These are phyloP conservation scores for Crambe crambe DNA, from an alignment of 37 sponge, comb jelly and placozoan genomes.

Conservation along the genomic window DNA sequence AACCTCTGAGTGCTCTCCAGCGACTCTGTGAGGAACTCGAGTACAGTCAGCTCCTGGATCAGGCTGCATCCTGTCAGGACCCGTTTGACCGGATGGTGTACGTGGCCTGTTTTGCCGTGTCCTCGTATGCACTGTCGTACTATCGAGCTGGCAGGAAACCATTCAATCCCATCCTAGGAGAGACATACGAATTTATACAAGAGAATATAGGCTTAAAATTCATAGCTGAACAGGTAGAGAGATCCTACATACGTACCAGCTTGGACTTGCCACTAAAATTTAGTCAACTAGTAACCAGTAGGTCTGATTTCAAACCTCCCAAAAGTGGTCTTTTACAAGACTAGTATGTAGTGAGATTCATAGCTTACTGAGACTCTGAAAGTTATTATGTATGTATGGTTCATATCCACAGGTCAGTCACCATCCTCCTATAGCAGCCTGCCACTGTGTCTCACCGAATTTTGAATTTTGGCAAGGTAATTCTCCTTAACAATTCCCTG, in stretches of 20 bases:
- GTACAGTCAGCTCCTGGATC: constrained; percentile 69
- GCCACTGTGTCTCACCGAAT: constrained; percentile 78
- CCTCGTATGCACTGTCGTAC: constrained; percentile 42
- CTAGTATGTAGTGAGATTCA: no score
- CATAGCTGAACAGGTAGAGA: constrained; percentile 82
- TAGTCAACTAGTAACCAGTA: no score
- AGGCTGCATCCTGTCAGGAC: constrained; percentile 54
- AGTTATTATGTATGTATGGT: no score
- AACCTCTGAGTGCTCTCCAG: constrained; percentile 86
- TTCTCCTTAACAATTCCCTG: neutral
- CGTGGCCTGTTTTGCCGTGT: constrained; percentile 75
- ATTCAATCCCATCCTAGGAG: constrained; percentile 82
- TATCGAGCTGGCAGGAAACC: constrained; percentile 71
- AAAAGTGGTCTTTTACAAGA: no score
- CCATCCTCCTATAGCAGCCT: constrained; percentile 89
- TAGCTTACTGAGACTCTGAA: no score
- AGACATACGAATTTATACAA: constrained; percentile 61
- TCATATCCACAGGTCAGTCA: constrained; percentile 89
- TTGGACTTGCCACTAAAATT: no score
- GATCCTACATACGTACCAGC: no score
- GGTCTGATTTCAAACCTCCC: no score
- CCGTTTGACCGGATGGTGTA: constrained; percentile 72
- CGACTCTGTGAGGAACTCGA: constrained; percentile 85
- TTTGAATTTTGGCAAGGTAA: constrained; percentile 84
- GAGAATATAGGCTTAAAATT: constrained; percentile 81